A percentile compares a stretch with the other conserved stretches of the same genome.
These are phyloP conservation scores for Eutolmus rufibarbis DNA, from an alignment of 2,888 invertebrate genomes.

Conservation along the genomic window DNA sequence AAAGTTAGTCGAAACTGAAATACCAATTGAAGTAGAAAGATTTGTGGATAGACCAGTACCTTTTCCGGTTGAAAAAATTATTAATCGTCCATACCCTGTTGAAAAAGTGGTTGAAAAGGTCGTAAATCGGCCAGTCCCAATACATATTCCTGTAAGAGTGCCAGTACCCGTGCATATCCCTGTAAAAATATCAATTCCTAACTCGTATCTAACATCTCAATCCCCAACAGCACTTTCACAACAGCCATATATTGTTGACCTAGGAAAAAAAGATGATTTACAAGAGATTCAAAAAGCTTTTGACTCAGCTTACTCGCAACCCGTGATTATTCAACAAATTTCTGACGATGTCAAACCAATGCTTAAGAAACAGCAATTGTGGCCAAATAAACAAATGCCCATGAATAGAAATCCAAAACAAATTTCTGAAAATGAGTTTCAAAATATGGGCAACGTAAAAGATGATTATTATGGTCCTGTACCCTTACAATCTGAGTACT, in stretches of 20 bases:
- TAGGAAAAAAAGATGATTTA: background rate
- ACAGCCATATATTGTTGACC: background rate
- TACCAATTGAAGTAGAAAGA: conserved; percentile 62
- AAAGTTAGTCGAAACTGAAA: conserved; percentile 54
- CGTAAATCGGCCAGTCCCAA: conserved; percentile 64
- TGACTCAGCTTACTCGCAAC: conserved; percentile 57
- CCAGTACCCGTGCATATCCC: conserved; percentile 48
- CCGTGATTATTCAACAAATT: background rate
- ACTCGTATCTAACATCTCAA: background rate
- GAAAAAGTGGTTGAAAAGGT: conserved; percentile 65
- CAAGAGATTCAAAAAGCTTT: background rate
- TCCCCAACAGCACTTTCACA: conserved; percentile 52
- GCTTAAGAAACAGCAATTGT: background rate
- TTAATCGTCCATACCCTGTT: conserved; percentile 63
- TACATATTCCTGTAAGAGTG: conserved; percentile 55
- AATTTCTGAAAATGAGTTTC: conserved; percentile 50
- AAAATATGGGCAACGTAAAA: conserved; percentile 1
- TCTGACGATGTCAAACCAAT: background rate
- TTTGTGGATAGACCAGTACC: conserved; percentile 64
- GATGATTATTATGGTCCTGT: conserved; percentile 65
- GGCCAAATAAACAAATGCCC: background rate
- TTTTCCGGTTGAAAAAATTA: conserved; percentile 63
- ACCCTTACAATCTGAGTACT: conserved; percentile 58
- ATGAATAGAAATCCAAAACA: background rate
- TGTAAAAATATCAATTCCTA: background rate